Evolutionary conservation across 1,140 invertebrate genomes (phyloP).

Genomic region (Tetramorium parvispinum): DNA sequence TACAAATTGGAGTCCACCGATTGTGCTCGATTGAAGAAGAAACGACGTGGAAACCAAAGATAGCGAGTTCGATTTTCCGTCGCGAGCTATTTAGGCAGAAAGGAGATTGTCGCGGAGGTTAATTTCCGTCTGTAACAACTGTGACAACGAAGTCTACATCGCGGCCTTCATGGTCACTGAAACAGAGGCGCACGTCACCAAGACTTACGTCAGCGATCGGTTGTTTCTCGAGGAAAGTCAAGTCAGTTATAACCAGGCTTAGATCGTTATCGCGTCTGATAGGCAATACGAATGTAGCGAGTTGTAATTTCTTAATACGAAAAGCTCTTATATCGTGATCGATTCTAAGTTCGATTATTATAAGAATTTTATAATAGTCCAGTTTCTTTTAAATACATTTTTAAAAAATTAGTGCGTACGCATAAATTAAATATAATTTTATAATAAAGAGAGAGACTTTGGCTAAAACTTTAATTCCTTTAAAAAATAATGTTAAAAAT

Average conservation of each 20-base stretch:
- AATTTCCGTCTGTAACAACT: slow-evolving; percentile 64
- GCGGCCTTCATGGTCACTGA: slow-evolving; percentile 33
- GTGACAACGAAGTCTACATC: background rate
- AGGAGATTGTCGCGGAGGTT: slow-evolving; percentile 66
- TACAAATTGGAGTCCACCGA: slow-evolving; percentile 11
- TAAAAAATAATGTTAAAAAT: background rate
- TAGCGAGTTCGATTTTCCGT: slow-evolving; percentile 44
- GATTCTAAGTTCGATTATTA: background rate
- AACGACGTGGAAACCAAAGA: slow-evolving; percentile 66
- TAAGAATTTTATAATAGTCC: background rate
- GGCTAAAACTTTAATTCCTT: background rate
- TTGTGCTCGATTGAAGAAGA: slow-evolving; percentile 42
- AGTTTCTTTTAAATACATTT: background rate
- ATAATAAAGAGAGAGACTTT: background rate
- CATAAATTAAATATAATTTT: background rate
- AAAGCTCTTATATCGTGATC: background rate
- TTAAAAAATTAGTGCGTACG: background rate
- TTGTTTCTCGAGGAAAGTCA: background rate
- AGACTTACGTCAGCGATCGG: slow-evolving; percentile 16
- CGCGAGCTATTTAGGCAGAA: slow-evolving; percentile 69
- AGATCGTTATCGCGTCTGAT: slow-evolving; percentile 34
- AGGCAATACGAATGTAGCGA: background rate
- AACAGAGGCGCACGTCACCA: slow-evolving; percentile 9
- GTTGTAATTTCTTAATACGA: background rate
- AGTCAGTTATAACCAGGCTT: background rate